Evolutionary conservation across 2,113 vertebrate species (phyloP).

Genomic region (Nothobranchius kuhntae): DNA sequence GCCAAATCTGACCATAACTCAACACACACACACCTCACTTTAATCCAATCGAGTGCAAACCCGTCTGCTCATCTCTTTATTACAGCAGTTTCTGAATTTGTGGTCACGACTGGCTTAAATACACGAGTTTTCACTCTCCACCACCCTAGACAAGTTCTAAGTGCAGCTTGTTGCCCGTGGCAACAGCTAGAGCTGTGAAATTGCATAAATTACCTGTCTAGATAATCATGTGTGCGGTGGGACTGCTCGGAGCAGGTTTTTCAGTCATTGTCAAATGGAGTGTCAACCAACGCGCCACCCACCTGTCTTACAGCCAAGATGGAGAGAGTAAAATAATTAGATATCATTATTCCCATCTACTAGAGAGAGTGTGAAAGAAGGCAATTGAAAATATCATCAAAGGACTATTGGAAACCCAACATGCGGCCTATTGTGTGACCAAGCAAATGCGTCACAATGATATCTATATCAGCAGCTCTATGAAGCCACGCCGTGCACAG

Average conservation of each 20-base stretch:
- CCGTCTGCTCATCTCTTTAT: conserved; percentile 18
- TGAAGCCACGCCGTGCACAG: conserved; percentile 5
- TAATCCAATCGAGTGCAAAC: conserved; percentile 23
- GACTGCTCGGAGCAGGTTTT: conserved; percentile 31
- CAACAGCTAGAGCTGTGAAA: conserved; percentile 74
- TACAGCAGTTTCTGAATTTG: conserved; percentile 29
- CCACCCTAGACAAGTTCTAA: conserved; percentile 62
- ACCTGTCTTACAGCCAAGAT: conserved; percentile 48
- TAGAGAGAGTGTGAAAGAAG: conserved; percentile 41
- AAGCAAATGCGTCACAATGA: conserved; percentile 49
- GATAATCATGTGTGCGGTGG: conserved; percentile 66
- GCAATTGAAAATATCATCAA: conserved; percentile 51
- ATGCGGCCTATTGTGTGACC: conserved; percentile 37
- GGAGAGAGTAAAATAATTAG: conserved; percentile 56
- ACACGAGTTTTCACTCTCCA: conserved; percentile 26
- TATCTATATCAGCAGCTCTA: conserved; percentile 31
- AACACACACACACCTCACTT: not conserved
- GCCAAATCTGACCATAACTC: too few relatives aligned
- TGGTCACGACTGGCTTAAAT: conserved; percentile 53
- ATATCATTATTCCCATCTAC: conserved; percentile 63
- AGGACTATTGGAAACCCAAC: conserved; percentile 49
- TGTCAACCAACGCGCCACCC: conserved; percentile 55
- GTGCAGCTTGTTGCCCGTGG: conserved; percentile 75
- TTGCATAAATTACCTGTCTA: conserved; percentile 78
- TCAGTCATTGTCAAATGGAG: conserved; percentile 52